Evolutionary conservation across 2,113 vertebrate genomes (phyloP), one percentile per base, ranked within the genome.

Genomic region (Agapornis roseicollis): DNA sequence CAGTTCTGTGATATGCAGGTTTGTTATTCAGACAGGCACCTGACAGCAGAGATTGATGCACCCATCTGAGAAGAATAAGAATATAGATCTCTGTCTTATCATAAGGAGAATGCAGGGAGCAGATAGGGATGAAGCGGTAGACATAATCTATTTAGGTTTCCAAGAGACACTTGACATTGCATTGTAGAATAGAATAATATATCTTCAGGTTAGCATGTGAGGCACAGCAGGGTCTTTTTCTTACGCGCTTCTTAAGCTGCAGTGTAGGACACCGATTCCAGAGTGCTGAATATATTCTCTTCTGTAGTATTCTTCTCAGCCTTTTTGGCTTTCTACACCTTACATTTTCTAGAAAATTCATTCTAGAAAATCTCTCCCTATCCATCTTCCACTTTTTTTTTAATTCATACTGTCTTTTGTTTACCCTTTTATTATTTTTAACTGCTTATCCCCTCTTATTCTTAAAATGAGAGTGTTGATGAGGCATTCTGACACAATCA

Each of bases 31-130:
- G 95, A 96, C 91, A 93, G 94, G 85, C 55, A 85, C 66, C 69
- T 96, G 97, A 96, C 96, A 96, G 78, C 58, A 90, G 80, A 96
- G 96, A 97, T 95, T 97, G 97, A 97, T 97, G 93, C 53, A 96
- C 60, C 73, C 49, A 47, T 93, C 92, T 97, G 66, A 90, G 77
- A 93, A 93, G 90, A 96, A 96, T 96, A 97, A 96, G 96, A 96
- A 96, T 97, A 97, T 97, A 97, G 97, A 97, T 97, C 96, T 96
- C 84, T 97, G 95, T 97, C 96, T 96, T 96, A 93, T 96, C 76
- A 84, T 84, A 89, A 73, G 82, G 90, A 94, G 93, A 97, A 97
- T 90, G 91, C 56, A 88, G 41, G 44, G 72, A 96, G 63, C 60
- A 97, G 95, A 96, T 96, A 97, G 86, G 89, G 70, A 85, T 95